Base-by-base conservation (phyloP, 2,797 vertebrate species). In the Oophaga sylvatica region DNA sequence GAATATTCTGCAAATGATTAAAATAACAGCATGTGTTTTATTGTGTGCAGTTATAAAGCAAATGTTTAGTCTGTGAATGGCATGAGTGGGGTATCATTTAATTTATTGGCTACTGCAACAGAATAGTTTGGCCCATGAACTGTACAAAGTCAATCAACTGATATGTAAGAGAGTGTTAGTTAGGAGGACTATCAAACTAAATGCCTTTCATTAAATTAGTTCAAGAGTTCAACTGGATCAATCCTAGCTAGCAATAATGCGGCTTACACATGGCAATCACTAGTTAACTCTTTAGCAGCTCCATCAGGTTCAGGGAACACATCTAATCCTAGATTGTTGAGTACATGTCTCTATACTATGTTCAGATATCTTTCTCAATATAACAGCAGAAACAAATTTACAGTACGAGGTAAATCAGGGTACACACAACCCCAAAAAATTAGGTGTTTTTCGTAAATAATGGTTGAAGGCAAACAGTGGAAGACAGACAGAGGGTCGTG, bases 161-260 rank as follows among this genome's bases (percentile, higher is more conserved):
- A 81, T 65, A 63, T 81, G 35, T 67, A 48, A 63, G 62, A 81
- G 41, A 48, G 80, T 62, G 59, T 81, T 80, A 73, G 71, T 45
- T 31, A 60, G 57, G 29, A 80, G 12, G 26, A 19, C 29, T 80
- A 80, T 60, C 17, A 60, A 62, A 17, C 13, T 62, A 79, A 60
- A 60, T 60, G 29, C 57, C 31, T 80, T 77, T 77, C 75, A 77
- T 77, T 77, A 56, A 26, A 26, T 77, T 56, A 77, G 45, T 53
- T 77, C 48, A 76, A 76, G 48, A 77, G 75, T 77, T 77, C 75
- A 77, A 53, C 48, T n/a, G 22, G 22, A 77, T 26, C 48, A 77
- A 77, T 56, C 22, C 41, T n/a, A 22, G 10, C 41, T 26, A 56
- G 22, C 75, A 77, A 56, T 53, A 77, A 26, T 56, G 48, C 22